Percentiles rank a stretch among this genome's conserved stretches.
These are phyloP conservation scores for Struthio camelus DNA, from an alignment of 2,113 vertebrate species.

Conservation along the genomic window DNA sequence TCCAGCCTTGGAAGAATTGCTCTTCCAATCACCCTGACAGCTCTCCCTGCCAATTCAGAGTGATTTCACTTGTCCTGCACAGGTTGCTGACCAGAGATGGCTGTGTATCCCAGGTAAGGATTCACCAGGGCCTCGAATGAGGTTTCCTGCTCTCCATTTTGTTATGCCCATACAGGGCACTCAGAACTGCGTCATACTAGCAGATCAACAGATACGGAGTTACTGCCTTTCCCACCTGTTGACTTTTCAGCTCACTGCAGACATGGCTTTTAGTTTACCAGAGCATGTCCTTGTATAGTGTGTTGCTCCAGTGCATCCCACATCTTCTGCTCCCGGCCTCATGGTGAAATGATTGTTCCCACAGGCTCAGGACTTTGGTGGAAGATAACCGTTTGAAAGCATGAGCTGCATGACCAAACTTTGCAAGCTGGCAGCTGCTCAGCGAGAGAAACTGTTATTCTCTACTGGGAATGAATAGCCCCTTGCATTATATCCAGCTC, in stretches of 20 bases:
- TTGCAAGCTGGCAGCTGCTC: neutral
- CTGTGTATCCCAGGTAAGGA: neutral
- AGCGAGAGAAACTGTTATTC: neutral
- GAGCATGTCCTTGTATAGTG: neutral
- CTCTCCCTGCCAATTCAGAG: neutral
- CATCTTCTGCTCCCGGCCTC: neutral
- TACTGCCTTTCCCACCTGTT: neutral
- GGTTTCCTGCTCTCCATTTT: fast-evolving
- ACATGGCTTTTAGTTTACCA: neutral
- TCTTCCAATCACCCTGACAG: neutral
- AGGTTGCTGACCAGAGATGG: neutral
- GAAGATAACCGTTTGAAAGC: neutral
- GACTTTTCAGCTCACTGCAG: neutral
- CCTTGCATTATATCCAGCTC: neutral
- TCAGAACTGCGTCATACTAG: neutral
- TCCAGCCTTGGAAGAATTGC: fast-evolving
- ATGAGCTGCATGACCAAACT: neutral
- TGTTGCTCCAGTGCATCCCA: neutral
- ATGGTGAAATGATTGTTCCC: neutral
- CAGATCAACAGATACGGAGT: fast-evolving
- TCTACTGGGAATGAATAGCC: neutral
- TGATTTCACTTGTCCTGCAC: neutral
- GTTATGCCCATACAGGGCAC: too few relatives aligned
- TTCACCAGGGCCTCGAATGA: neutral
- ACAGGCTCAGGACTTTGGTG: neutral